phyloP scores from a whole-genome alignment of 2,113 vertebrate species.

The Pachypanchax playfairii region DNA sequence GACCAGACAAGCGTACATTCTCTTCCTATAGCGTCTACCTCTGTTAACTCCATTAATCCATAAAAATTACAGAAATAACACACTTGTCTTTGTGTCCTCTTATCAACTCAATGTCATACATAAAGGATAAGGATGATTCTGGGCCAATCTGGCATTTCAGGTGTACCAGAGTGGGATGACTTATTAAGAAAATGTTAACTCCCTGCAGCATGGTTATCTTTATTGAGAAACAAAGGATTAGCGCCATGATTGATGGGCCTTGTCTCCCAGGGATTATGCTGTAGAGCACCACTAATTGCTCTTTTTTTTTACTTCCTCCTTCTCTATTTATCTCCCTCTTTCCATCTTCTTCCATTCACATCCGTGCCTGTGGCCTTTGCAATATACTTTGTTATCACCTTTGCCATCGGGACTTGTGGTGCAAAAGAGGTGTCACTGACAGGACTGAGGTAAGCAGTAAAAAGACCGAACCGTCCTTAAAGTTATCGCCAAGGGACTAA shows the following conservation, averaged over 20 bases:
- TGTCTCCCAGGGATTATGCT: slow-evolving; percentile 71
- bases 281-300: slow-evolving; percentile 73
- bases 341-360: slow-evolving; percentile 52
- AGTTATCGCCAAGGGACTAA: slow-evolving; percentile 54
- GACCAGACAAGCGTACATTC: neutral
- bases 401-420: slow-evolving; percentile 42
- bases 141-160: slow-evolving; percentile 67
- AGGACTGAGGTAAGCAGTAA: slow-evolving; percentile 39
- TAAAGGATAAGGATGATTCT: slow-evolving; percentile 67
- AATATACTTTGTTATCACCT: slow-evolving; percentile 54
- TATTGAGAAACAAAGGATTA: slow-evolving; percentile 76
- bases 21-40: neutral
- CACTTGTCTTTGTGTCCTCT: slow-evolving; percentile 17
- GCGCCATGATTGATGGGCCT: slow-evolving; percentile 75
- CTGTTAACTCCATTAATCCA: neutral
- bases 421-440: slow-evolving; percentile 44
- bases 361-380: slow-evolving; percentile 40
- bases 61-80: slow-evolving; percentile 24
- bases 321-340: slow-evolving; percentile 60
- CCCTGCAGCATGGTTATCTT: slow-evolving; percentile 75
- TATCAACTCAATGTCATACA: slow-evolving; percentile 73
- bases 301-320: slow-evolving; percentile 54
- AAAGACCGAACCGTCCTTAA: slow-evolving; percentile 58
- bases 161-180: slow-evolving; percentile 66
- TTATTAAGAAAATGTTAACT: slow-evolving; percentile 76